Percentiles rank a stretch among this genome's conserved stretches.
phyloP scores from a whole-genome alignment of 2,113 vertebrate species.

The Gobius niger region DNA sequence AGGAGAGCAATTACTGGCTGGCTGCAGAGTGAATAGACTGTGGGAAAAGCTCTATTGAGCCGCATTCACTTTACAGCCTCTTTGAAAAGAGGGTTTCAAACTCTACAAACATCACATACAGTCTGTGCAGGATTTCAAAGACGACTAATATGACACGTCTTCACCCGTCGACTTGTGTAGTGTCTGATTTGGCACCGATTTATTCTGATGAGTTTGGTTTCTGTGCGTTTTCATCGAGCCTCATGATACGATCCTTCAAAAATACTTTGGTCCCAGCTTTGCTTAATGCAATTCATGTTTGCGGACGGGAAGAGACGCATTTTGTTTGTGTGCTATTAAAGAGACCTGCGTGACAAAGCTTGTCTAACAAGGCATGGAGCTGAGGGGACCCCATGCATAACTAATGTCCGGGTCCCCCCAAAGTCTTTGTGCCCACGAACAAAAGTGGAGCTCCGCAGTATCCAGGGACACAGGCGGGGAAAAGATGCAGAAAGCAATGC shows the following conservation, averaged over 20 bases:
- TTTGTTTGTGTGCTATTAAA: slow-evolving; percentile 62
- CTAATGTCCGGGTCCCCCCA: slow-evolving; percentile 58
- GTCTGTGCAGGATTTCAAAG: neutral
- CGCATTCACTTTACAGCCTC: slow-evolving; percentile 10
- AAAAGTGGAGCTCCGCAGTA: slow-evolving; percentile 41
- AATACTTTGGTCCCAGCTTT: slow-evolving; percentile 9
- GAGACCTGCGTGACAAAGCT: slow-evolving; percentile 67
- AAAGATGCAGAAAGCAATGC: slow-evolving; percentile 1
- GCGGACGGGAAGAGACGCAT: slow-evolving; percentile 45
- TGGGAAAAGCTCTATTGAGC: slow-evolving; percentile 8
- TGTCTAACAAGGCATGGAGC: slow-evolving; percentile 66
- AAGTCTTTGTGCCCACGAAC: slow-evolving; percentile 60
- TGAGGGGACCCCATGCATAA: slow-evolving; percentile 68
- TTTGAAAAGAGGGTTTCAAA: neutral
- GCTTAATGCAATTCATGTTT: slow-evolving; percentile 12
- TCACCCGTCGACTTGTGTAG: neutral
- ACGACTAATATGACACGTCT: neutral
- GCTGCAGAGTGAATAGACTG: neutral
- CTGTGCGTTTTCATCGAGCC: neutral
- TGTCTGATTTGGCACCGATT: neutral
- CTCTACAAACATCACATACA: neutral
- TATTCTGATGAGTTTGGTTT: neutral
- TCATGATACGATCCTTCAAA: too few species aligned
- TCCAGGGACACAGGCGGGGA: slow-evolving; percentile 3
- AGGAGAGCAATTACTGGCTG: slow-evolving; percentile 17